Conservation (phyloP, 2,888 invertebrate genomes). For the Athrips mouffetella region DNA sequence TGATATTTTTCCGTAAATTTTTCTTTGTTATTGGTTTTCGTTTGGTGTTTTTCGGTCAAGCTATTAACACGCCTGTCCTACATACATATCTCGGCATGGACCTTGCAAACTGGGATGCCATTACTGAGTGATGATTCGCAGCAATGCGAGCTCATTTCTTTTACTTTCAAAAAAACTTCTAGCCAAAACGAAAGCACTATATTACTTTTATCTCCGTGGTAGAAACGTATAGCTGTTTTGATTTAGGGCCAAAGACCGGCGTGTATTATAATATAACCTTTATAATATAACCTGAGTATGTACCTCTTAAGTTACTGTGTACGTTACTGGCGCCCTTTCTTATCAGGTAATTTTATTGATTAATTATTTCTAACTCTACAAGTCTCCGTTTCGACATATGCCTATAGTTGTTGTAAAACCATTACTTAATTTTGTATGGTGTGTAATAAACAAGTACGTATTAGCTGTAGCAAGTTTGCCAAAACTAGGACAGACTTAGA, state of each 20-base stretch:
- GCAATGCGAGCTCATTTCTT: slow-evolving; percentile 5
- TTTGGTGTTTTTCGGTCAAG: background rate
- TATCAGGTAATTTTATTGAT: slow-evolving; percentile 1
- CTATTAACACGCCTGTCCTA: background rate
- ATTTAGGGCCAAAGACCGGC: background rate
- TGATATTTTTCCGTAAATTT: background rate
- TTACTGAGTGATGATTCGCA: slow-evolving; percentile 2
- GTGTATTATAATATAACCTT: too few relatives aligned
- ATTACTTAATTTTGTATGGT: slow-evolving; percentile 7
- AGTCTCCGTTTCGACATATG: background rate
- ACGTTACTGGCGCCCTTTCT: background rate
- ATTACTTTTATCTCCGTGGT: slow-evolving; percentile 1
- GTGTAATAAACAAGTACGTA: background rate
- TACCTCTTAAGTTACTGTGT: background rate
- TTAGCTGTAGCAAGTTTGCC: slow-evolving; percentile 7
- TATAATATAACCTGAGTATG: too few relatives aligned
- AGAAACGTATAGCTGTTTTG: background rate
- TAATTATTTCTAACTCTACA: background rate
- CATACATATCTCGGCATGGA: background rate
- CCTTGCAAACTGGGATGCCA: background rate
- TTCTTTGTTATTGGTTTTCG: background rate
- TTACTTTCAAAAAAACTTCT: slow-evolving; percentile 4
- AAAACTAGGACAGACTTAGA: slow-evolving; percentile 6
- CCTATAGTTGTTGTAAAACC: background rate
- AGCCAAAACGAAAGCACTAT: slow-evolving; percentile 1